These are phyloP conservation scores for Melanargia galathea DNA, from an alignment of 2,888 invertebrate genomes.

Conservation along the genomic window DNA sequence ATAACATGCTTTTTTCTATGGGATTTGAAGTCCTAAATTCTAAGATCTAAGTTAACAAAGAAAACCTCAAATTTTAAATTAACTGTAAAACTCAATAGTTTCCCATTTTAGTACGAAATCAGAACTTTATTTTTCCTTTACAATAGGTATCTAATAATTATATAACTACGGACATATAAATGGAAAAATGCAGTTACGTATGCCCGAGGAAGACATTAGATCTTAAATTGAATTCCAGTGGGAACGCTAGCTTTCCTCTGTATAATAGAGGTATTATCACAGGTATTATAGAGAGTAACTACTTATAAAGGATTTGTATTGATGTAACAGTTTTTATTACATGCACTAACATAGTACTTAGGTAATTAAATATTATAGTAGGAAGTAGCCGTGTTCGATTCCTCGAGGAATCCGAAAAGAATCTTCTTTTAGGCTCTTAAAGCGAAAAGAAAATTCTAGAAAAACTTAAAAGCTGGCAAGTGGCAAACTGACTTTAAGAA, in stretches of 20 bases:
- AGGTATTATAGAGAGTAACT: too few species aligned
- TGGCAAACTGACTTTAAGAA: too few species aligned
- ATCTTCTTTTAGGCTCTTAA: too few species aligned
- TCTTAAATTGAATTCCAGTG: slow-evolving; percentile 14
- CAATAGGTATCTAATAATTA: not conserved
- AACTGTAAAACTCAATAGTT: not conserved
- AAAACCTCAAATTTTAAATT: too few species aligned
- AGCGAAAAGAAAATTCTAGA: too few species aligned
- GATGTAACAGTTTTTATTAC: not conserved
- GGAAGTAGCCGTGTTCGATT: too few species aligned
- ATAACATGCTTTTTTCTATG: too few species aligned
- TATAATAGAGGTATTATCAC: not conserved
- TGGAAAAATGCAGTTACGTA: not conserved
- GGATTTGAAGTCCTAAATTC: slow-evolving; percentile 7
- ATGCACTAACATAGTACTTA: not conserved
- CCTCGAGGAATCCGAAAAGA: too few species aligned
- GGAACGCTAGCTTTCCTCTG: slow-evolving; percentile 14
- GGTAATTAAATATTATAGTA: too few species aligned
- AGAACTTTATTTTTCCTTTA: not conserved
- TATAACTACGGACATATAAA: too few species aligned
- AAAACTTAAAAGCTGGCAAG: too few species aligned
- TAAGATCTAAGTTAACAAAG: too few species aligned
- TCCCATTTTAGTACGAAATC: not conserved
- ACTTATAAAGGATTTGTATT: not conserved
- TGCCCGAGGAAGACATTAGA: slow-evolving; percentile 11